These are phyloP conservation scores for Drosophila mimica DNA, from an alignment of 2,888 invertebrate species.

Conservation along the genomic window DNA sequence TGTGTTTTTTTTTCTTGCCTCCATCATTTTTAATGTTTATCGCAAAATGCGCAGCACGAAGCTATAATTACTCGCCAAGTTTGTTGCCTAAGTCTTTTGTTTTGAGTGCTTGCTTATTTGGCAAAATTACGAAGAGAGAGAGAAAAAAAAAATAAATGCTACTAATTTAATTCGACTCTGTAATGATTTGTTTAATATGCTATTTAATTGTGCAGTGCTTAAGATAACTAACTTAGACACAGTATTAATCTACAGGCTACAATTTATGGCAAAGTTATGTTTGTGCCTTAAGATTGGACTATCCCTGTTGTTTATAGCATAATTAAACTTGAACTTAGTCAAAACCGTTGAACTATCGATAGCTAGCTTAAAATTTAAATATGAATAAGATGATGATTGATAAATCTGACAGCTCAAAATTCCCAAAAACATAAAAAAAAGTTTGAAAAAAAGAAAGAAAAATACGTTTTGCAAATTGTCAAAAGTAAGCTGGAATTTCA, in stretches of 20 bases:
- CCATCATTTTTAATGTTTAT: conserved; percentile 30
- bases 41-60: conserved; percentile 63
- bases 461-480: conserved; percentile 10
- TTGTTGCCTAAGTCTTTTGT: conserved; percentile 76
- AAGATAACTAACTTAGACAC: background rate
- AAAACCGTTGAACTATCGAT: conserved; percentile 9
- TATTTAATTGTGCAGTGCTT: conserved; percentile 12
- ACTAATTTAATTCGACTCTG: conserved; percentile 21
- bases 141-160: conserved; percentile 23
- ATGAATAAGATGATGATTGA: conserved; percentile 32
- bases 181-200: conserved; percentile 20
- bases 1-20: background rate
- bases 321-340: conserved; percentile 14
- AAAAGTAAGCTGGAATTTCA: conserved; percentile 9
- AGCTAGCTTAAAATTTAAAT: conserved; percentile 11
- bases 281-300: background rate
- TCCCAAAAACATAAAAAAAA: conserved; percentile 15
- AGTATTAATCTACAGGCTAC: background rate
- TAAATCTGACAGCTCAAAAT: conserved; percentile 21
- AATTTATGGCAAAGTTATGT: background rate
- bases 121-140: conserved; percentile 36
- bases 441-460: conserved; percentile 1
- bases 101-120: conserved; percentile 44
- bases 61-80: conserved; percentile 62
- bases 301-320: background rate